Evolutionary conservation across 23 tunicate species (phyloP).

Genomic region (Corella eumyota): DNA sequence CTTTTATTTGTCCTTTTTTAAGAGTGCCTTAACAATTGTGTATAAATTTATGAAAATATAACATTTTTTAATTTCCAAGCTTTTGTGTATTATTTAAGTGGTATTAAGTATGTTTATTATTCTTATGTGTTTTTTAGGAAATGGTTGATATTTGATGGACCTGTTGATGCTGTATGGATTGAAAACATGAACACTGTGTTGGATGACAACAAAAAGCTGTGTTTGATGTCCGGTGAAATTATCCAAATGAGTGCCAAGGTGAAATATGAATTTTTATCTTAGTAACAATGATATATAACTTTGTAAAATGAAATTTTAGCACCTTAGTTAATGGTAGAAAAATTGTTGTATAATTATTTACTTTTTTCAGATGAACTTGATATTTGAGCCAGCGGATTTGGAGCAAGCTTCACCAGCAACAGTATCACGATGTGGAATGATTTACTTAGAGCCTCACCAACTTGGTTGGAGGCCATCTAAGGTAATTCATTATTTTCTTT

Average conservation of each 20-base stretch:
- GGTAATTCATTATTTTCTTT: conserved; percentile 4
- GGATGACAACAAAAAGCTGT: conserved; percentile 92
- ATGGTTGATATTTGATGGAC: conserved; percentile 94
- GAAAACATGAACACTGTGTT: conserved; percentile 96
- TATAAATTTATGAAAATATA: not conserved
- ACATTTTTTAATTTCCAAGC: not conserved
- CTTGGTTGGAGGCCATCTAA: conserved; percentile 91
- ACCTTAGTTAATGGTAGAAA: not conserved
- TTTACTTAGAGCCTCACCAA: conserved; percentile 88
- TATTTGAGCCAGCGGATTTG: conserved; percentile 95
- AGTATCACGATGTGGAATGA: conserved; percentile 97
- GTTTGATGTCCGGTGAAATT: conserved; percentile 96
- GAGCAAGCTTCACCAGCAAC: conserved; percentile 98
- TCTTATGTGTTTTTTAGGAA: conserved; percentile 36
- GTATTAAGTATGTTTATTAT: too few species aligned
- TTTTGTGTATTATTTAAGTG: not conserved
- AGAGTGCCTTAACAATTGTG: too few species aligned
- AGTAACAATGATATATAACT: too few species aligned
- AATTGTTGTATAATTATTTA: not conserved
- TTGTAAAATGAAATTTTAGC: not conserved
- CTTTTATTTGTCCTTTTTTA: too few species aligned
- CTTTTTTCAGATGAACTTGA: conserved; percentile 68
- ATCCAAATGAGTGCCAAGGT: conserved; percentile 96
- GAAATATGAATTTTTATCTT: not conserved
- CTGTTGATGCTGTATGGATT: conserved; percentile 99